phyloP scores from a whole-genome alignment of 2,797 vertebrate genomes.

The Antrozous pallidus region DNA sequence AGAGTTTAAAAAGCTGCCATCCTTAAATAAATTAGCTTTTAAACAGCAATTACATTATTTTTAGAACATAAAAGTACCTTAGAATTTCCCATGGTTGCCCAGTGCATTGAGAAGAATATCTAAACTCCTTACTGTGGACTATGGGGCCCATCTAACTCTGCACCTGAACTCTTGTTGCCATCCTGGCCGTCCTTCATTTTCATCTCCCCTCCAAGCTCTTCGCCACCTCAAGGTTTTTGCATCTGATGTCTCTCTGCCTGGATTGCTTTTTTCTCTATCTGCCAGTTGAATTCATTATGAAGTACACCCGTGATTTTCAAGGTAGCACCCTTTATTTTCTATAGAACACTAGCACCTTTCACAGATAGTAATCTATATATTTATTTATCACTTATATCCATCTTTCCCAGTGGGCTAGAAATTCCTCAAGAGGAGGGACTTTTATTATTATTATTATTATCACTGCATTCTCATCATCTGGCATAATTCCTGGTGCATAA shows the following conservation, averaged over 20 bases:
- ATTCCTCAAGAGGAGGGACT: not conserved
- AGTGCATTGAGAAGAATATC: not conserved
- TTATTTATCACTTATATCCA: not conserved
- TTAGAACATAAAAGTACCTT: not conserved
- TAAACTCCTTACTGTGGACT: not conserved
- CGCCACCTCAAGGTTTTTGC: not conserved
- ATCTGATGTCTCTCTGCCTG: not conserved
- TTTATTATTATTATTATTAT: not conserved
- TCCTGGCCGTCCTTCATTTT: not conserved
- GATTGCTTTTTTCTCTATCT: not conserved
- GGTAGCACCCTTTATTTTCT: not conserved
- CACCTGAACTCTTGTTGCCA: accelerated
- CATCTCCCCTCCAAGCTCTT: not conserved
- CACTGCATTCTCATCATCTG: not conserved
- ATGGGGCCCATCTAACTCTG: not conserved
- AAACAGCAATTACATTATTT: conserved; percentile 13
- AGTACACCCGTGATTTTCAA: not conserved
- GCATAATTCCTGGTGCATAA: not conserved
- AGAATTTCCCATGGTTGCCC: not conserved
- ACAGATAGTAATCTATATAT: not conserved
- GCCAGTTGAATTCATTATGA: not conserved
- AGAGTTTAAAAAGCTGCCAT: conserved; percentile 32
- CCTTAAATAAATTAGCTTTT: conserved; percentile 34
- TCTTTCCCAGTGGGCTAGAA: not conserved
- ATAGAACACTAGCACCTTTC: not conserved